Evolutionary conservation across 2,797 vertebrate genomes (phyloP).

Genomic region (Telmatherina bonti): DNA sequence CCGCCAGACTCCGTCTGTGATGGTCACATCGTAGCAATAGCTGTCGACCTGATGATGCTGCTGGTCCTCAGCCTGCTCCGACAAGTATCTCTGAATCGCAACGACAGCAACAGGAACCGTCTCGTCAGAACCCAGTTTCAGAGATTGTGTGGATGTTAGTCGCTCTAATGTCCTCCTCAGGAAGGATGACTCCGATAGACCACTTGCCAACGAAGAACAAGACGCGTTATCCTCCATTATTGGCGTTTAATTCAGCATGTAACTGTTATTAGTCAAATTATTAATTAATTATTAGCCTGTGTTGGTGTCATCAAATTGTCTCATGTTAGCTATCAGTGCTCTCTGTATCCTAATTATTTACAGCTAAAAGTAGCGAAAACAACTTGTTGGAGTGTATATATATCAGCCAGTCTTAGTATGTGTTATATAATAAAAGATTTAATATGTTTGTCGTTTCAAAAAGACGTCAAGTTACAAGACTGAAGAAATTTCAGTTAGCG

Average conservation of each 20-base stretch:
- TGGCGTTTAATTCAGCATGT: not conserved
- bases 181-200: constrained; percentile 38
- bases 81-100: constrained; percentile 85
- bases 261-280: too few relatives aligned
- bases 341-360: not conserved
- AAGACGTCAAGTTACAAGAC: not conserved
- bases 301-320: not conserved
- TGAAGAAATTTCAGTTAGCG: not conserved
- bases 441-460: not conserved
- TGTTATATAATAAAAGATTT: not conserved
- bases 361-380: not conserved
- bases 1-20: constrained; percentile 83
- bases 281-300: too few relatives aligned
- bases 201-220: constrained; percentile 23
- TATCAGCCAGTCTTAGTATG: not conserved
- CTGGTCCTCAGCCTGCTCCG: constrained; percentile 41
- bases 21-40: constrained; percentile 88
- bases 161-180: constrained; percentile 70
- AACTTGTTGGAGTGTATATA: fast-evolving
- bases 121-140: constrained; percentile 56
- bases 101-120: constrained; percentile 80
- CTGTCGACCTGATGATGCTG: constrained; percentile 34
- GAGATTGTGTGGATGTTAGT: constrained; percentile 55
- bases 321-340: constrained; percentile 22
- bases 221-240: constrained; percentile 62